Evolutionary conservation across 2,888 invertebrate species (phyloP).

Genomic region (Leucophenga maculata): DNA sequence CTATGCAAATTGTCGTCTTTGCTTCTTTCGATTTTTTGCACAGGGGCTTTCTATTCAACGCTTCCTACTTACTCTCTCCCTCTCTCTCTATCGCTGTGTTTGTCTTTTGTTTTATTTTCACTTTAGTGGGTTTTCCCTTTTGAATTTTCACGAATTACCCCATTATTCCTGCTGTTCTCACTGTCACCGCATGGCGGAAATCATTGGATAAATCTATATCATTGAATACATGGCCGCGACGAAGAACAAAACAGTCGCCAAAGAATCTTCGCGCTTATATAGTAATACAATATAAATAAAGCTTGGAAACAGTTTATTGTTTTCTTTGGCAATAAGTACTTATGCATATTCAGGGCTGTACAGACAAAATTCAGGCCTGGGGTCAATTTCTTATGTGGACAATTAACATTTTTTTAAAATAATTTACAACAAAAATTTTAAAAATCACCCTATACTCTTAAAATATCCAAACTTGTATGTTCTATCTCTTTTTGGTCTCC

Average conservation of each 20-base stretch:
- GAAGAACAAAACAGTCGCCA: too few species aligned
- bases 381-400: too few species aligned
- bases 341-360: not conserved
- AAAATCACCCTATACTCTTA: too few species aligned
- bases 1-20: not conserved
- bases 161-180: not conserved
- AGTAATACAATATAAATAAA: too few species aligned
- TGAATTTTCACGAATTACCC: not conserved
- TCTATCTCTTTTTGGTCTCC: too few species aligned
- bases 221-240: slow-evolving; percentile 6
- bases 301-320: too few species aligned
- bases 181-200: slow-evolving; percentile 14
- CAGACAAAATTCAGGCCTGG: too few species aligned
- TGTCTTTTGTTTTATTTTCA: not conserved
- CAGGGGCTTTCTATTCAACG: not conserved
- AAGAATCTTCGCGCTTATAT: too few species aligned
- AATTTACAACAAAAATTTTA: too few species aligned
- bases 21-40: not conserved
- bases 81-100: too few species aligned
- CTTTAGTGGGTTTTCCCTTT: not conserved
- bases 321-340: not conserved
- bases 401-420: too few species aligned
- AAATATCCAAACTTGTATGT: too few species aligned
- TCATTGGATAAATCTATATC: slow-evolving; percentile 23
- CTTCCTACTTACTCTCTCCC: not conserved